These are phyloP conservation scores for Peromyscus eremicus DNA, from an alignment of 2,797 vertebrate genomes.

Conservation along the genomic window DNA sequence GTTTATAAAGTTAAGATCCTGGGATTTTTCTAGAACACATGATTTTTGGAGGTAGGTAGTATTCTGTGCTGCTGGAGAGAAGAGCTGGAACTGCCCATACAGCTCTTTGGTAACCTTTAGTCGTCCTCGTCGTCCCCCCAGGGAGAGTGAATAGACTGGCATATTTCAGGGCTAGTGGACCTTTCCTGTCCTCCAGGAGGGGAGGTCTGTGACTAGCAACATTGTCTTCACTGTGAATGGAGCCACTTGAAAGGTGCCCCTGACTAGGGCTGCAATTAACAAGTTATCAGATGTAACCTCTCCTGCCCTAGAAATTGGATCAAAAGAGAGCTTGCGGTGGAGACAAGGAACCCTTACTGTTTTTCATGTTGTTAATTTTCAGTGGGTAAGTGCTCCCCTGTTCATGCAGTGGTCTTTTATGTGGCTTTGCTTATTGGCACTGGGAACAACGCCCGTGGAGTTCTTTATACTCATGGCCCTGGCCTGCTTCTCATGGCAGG, in stretches of 20 bases:
- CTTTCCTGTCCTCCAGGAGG: conserved; percentile 53
- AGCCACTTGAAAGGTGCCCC: conserved; percentile 58
- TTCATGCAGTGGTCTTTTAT: conserved; percentile 59
- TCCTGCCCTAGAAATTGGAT: conserved; percentile 48
- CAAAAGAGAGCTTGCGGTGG: conserved; percentile 66
- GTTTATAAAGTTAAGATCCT: conserved; percentile 63
- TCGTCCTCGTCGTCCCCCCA: not conserved
- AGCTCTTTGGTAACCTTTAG: not conserved
- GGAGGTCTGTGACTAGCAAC: conserved; percentile 66
- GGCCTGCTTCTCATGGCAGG: not conserved
- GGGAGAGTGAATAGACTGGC: not conserved
- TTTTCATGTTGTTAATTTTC: conserved; percentile 50
- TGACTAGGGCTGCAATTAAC: conserved; percentile 62
- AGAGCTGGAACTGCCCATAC: conserved; percentile 17
- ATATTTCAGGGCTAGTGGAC: conserved; percentile 18
- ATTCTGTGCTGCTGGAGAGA: conserved; percentile 47
- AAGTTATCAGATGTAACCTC: conserved; percentile 72
- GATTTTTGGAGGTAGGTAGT: conserved; percentile 13
- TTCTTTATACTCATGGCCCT: conserved; percentile 27
- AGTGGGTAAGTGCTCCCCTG: conserved; percentile 27
- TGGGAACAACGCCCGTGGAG: conserved; percentile 7
- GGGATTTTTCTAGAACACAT: conserved; percentile 50
- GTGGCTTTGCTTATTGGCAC: conserved; percentile 61
- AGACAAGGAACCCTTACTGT: conserved; percentile 39
- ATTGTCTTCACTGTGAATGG: conserved; percentile 67